Base-by-base conservation (phyloP, 2,797 vertebrate genomes). In the Chaunax sp. region DNA sequence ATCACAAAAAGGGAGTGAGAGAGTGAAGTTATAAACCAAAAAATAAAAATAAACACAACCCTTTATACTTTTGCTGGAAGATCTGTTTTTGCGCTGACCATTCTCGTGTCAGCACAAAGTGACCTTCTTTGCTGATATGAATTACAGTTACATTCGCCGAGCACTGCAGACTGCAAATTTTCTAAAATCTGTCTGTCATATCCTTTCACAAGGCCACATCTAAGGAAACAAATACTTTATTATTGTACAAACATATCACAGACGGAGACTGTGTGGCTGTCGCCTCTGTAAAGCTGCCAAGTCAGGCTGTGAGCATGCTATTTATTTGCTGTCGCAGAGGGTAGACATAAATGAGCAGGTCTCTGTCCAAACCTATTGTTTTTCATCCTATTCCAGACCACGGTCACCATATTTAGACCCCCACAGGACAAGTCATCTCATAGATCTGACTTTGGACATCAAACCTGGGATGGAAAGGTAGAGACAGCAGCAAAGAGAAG, bases 161-260 rank as follows among this genome's bases (percentile, higher is more conserved):
- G n/a, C n/a, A n/a, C 45, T 67, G 67, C 64, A 80, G 76, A 76
- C 58, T 44, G 47, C 56, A 58, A 84, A 78, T 62, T 83, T 84
- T 83, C 71, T 76, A 71, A 81, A 85, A 68, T 65, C 47, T 67
- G 41, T 68, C 56, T 62, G 57, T 69, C 43, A 15, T 64, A 66
- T 82, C 70, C 68, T 51, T 56, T 73, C 79, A 72, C 78, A 72
- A 83, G 71, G 37, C 61, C 72, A 57, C 40, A 74, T 80, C 67
- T 74, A 65, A 69, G 59, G 78, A 74, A 75, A 82, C 84, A 87
- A 81, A 83, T 81, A 79, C 69, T 68, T 55, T 19, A 47, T 66
- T 71, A 84, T 84, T 87, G 82, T 85, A 65, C 59, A 87, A 84
- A 86, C 82, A 81, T 61, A 70, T 87, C 84, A 72, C 55, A 5